Percentiles rank a stretch among this genome's conserved stretches.
Conservation (phyloP, 2,888 invertebrate species). For the Caenorhabditis auriculariae region DNA sequence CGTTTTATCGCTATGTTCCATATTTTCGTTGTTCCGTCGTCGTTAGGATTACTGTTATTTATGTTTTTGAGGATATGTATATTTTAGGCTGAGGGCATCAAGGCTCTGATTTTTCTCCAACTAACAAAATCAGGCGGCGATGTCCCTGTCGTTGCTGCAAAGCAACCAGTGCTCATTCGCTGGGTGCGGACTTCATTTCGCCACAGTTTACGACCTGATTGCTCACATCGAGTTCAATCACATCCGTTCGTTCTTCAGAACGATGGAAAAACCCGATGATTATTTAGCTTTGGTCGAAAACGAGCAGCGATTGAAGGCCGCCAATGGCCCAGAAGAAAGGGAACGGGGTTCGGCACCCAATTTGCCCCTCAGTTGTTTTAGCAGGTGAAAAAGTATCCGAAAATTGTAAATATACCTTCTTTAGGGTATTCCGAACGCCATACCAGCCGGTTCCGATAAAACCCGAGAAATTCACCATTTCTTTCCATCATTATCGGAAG, state of each 20-base stretch:
- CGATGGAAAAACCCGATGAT: neutral
- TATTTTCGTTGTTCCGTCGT: too few relatives aligned
- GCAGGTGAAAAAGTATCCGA: constrained; percentile 8
- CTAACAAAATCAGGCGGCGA: too few relatives aligned
- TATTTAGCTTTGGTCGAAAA: neutral
- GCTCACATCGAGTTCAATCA: constrained; percentile 41
- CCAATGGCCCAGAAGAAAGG: constrained; percentile 1
- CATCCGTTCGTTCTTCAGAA: constrained; percentile 26
- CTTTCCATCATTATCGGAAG: constrained; percentile 33
- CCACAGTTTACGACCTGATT: constrained; percentile 34
- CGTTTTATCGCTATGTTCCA: too few relatives aligned
- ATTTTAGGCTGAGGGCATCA: too few relatives aligned
- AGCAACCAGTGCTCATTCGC: constrained; percentile 19
- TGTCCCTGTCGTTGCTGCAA: constrained; percentile 10
- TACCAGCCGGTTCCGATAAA: constrained; percentile 29
- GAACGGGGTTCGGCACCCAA: constrained; percentile 10
- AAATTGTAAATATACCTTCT: neutral
- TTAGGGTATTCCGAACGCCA: constrained; percentile 34
- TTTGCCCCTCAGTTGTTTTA: constrained; percentile 36
- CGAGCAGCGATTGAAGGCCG: constrained; percentile 3
- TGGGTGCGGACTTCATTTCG: constrained; percentile 29
- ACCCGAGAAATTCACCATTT: constrained; percentile 28
- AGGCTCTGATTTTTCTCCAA: too few relatives aligned
- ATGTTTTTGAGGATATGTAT: too few relatives aligned
- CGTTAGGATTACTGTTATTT: too few relatives aligned